Conservation (phyloP, 2,888 invertebrate species). For the Argynnis bischoffii region DNA sequence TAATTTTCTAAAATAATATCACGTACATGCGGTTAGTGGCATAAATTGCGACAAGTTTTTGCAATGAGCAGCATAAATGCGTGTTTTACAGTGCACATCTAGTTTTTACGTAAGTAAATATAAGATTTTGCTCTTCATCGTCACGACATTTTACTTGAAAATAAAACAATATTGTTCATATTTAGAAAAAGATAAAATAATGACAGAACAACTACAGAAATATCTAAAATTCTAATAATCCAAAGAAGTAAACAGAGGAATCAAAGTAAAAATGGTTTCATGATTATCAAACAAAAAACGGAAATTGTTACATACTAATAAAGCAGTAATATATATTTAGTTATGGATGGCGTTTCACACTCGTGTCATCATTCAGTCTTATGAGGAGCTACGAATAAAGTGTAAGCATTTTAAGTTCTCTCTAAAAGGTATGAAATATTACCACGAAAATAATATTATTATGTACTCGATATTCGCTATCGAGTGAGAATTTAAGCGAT, state of each 20-base stretch:
- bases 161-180: too few species aligned
- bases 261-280: neutral
- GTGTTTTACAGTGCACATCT: neutral
- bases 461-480: neutral
- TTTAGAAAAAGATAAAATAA: too few species aligned
- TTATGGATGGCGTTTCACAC: slow-evolving; percentile 12
- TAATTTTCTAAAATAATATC: slow-evolving; percentile 12
- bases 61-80: neutral
- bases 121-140: too few species aligned
- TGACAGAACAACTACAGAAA: too few species aligned
- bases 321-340: slow-evolving; percentile 9
- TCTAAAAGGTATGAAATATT: neutral
- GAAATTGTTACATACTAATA: slow-evolving; percentile 13
- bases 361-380: slow-evolving; percentile 11
- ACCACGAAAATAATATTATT: neutral
- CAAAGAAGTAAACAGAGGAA: neutral
- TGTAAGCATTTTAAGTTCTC: slow-evolving; percentile 1
- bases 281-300: slow-evolving; percentile 12
- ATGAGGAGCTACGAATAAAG: slow-evolving; percentile 1
- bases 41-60: slow-evolving; percentile 1
- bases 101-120: neutral
- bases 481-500: neutral
- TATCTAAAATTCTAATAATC: too few species aligned
- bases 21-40: slow-evolving; percentile 2
- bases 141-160: too few species aligned